Conservation (phyloP, 2,113 vertebrate genomes). For the Saimiri boliviensis region DNA sequence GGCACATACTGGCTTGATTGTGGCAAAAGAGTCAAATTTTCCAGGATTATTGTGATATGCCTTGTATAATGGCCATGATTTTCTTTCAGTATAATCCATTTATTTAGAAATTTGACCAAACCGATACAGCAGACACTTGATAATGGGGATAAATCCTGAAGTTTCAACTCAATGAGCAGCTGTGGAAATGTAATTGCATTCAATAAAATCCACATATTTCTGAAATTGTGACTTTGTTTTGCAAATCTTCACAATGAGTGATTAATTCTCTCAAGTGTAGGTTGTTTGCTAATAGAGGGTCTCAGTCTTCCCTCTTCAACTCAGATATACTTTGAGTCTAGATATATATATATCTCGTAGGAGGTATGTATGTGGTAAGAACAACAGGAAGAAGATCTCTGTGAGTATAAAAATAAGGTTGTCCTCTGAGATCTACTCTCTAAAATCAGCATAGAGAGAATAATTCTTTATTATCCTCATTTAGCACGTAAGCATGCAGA, state of each 20-base stretch:
- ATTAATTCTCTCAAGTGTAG: neutral
- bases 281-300: neutral
- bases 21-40: neutral
- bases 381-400: neutral
- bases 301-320: neutral
- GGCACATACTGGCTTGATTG: too few relatives aligned
- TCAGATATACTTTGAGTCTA: neutral
- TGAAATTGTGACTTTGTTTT: conserved; percentile 6
- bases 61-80: neutral
- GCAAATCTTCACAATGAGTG: neutral
- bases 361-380: too few relatives aligned
- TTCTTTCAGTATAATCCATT: neutral
- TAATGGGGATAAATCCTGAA: conserved; percentile 6
- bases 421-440: neutral
- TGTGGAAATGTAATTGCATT: neutral
- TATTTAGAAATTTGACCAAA: conserved; percentile 5
- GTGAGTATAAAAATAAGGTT: neutral
- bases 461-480: neutral
- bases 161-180: neutral
- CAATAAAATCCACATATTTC: conserved; percentile 28
- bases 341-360: neutral
- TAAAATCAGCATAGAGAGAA: neutral
- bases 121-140: neutral
- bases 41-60: neutral
- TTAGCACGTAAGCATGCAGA: neutral